phyloP scores from a whole-genome alignment of 1,140 invertebrate species.

The Elymnias hypermnestra region DNA sequence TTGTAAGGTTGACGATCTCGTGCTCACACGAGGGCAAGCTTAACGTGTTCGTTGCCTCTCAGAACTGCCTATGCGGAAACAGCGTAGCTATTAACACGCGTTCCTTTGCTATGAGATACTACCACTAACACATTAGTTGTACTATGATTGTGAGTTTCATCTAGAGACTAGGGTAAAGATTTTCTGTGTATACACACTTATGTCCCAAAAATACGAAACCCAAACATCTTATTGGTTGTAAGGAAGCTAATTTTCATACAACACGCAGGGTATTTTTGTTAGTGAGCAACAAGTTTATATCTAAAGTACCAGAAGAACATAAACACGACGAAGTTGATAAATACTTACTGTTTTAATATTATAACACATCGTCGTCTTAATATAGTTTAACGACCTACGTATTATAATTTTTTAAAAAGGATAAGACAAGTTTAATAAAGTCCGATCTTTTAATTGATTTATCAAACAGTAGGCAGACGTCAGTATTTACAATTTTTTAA shows the following conservation, averaged over 20 bases:
- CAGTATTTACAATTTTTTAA: too few species aligned
- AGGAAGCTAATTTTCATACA: too few species aligned
- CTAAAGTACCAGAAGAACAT: slow-evolving; percentile 51
- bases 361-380: too few species aligned
- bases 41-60: slow-evolving; percentile 54
- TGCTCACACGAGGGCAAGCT: slow-evolving; percentile 57
- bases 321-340: slow-evolving; percentile 25
- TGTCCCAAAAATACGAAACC: slow-evolving; percentile 37
- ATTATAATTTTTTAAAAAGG: too few species aligned
- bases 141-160: slow-evolving; percentile 32
- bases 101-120: slow-evolving; percentile 68
- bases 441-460: too few species aligned
- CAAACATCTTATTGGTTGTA: slow-evolving; percentile 37
- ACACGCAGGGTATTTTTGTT: slow-evolving; percentile 55
- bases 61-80: slow-evolving; percentile 68
- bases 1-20: slow-evolving; percentile 68
- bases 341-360: not conserved
- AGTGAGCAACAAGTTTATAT: slow-evolving; percentile 59
- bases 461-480: too few species aligned
- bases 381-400: too few species aligned
- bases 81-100: slow-evolving; percentile 67
- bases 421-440: too few species aligned
- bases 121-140: slow-evolving; percentile 55
- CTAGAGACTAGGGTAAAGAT: slow-evolving; percentile 40
- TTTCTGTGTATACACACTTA: slow-evolving; percentile 50